Conservation (phyloP, 2,888 invertebrate genomes). For the Drosophila incognita region DNA sequence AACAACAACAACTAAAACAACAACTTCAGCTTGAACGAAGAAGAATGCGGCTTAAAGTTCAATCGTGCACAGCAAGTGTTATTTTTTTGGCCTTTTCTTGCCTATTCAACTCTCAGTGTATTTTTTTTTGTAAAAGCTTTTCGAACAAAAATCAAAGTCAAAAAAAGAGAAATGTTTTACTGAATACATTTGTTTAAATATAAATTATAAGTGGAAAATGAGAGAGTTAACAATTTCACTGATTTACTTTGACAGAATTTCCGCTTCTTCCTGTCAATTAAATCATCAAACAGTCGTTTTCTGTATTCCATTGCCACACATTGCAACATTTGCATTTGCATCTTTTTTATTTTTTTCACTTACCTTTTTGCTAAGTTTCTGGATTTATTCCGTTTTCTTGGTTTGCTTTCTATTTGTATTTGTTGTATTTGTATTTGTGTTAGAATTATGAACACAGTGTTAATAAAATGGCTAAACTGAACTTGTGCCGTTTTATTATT, state of each 20-base stretch:
- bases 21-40: constrained; percentile 42
- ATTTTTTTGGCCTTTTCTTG: constrained; percentile 47
- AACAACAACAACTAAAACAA: constrained; percentile 15
- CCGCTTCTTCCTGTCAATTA: constrained; percentile 20
- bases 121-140: constrained; percentile 5
- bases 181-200: constrained; percentile 58
- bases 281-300: constrained; percentile 39
- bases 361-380: constrained; percentile 37
- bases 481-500: constrained; percentile 47
- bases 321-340: neutral
- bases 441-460: constrained; percentile 75
- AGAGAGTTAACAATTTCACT: constrained; percentile 52
- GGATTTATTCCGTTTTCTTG: constrained; percentile 57
- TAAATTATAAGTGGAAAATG: constrained; percentile 20
- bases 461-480: constrained; percentile 65
- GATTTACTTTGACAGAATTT: constrained; percentile 36
- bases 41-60: constrained; percentile 82
- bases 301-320: constrained; percentile 26
- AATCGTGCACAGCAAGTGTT: constrained; percentile 70
- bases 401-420: constrained; percentile 70
- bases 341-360: constrained; percentile 15
- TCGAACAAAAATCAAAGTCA: constrained; percentile 4
- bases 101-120: neutral
- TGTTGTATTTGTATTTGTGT: constrained; percentile 51
- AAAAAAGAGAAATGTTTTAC: constrained; percentile 64